These are phyloP conservation scores for Bombus pyrosoma DNA, from an alignment of 1,140 invertebrate species.

Conservation along the genomic window DNA sequence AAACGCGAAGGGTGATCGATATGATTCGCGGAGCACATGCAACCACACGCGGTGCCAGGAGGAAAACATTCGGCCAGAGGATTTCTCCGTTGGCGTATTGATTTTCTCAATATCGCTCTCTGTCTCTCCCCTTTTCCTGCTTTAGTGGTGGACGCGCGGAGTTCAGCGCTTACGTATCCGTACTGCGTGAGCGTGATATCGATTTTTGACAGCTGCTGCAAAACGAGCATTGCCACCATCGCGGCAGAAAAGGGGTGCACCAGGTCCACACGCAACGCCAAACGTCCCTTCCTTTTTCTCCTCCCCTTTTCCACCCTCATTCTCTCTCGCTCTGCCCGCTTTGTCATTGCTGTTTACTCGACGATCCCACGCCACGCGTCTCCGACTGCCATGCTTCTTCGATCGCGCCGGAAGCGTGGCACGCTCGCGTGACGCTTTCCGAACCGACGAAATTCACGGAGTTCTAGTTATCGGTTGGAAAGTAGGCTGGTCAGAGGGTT, in stretches of 20 bases:
- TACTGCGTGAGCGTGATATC: constrained; percentile 71
- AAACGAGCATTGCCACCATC: constrained; percentile 45
- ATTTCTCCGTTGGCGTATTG: constrained; percentile 69
- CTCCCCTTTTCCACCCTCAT: background rate
- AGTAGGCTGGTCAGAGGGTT: background rate
- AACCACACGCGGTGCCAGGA: constrained; percentile 18
- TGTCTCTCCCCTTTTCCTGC: constrained; percentile 44
- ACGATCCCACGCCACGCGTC: constrained; percentile 28
- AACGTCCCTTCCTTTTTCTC: background rate
- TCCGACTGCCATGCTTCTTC: constrained; percentile 14
- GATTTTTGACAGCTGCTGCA: constrained; percentile 82
- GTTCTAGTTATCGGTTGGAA: background rate
- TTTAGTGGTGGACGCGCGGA: constrained; percentile 18
- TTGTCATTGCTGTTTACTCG: constrained; percentile 37
- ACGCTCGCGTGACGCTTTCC: constrained; percentile 17
- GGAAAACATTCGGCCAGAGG: constrained; percentile 60
- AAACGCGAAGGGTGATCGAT: constrained; percentile 57
- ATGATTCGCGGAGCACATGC: constrained; percentile 51
- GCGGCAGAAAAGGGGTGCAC: constrained; percentile 40
- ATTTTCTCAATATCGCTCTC: constrained; percentile 65
- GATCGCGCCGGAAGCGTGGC: constrained; percentile 1
- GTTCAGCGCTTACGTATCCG: constrained; percentile 26
- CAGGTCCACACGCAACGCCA: constrained; percentile 36
- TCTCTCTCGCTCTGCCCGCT: too few species aligned
- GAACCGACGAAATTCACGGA: background rate